These are phyloP conservation scores for Miichthys miiuy DNA, from an alignment of 2,797 vertebrate species.

Conservation along the genomic window DNA sequence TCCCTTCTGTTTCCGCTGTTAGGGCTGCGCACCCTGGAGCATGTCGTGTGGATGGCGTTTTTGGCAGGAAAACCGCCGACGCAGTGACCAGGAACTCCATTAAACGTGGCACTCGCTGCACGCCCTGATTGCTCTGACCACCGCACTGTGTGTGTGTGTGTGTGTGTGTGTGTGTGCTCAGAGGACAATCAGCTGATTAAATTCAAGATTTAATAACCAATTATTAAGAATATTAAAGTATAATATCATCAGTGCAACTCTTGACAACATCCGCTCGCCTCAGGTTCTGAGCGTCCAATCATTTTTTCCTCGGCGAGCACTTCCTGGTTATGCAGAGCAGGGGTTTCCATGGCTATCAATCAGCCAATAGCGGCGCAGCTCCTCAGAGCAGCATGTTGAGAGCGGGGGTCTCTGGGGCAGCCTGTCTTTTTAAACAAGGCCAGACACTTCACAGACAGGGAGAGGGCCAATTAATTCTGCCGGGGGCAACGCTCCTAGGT, in stretches of 20 bases:
- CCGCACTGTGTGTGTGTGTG: background rate
- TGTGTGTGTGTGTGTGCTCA: background rate
- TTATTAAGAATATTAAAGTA: too few relatives aligned
- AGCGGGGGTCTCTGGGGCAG: constrained; percentile 81
- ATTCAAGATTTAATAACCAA: background rate
- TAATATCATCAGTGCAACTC: background rate
- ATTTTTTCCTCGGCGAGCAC: constrained; percentile 53
- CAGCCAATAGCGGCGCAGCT: constrained; percentile 76
- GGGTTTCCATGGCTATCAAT: constrained; percentile 84
- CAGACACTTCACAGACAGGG: constrained; percentile 87
- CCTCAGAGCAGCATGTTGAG: constrained; percentile 66
- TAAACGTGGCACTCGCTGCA: constrained; percentile 59
- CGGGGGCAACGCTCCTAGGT: constrained; percentile 84
- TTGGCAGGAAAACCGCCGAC: constrained; percentile 53
- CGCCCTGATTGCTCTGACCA: constrained; percentile 28
- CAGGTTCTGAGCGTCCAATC: constrained; percentile 42
- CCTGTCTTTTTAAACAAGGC: constrained; percentile 86
- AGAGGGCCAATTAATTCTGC: constrained; percentile 87
- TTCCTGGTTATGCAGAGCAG: constrained; percentile 77
- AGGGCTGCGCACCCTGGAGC: constrained; percentile 44
- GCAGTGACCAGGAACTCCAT: constrained; percentile 72
- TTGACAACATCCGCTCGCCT: constrained; percentile 3
- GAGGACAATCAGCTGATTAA: background rate
- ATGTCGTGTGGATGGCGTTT: constrained; percentile 60
- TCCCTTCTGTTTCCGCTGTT: constrained; percentile 25